Evolutionary conservation across 30 jellyfish, hydroid and myxozoan species (phyloP).

Genomic region (Sanderia malayensis): DNA sequence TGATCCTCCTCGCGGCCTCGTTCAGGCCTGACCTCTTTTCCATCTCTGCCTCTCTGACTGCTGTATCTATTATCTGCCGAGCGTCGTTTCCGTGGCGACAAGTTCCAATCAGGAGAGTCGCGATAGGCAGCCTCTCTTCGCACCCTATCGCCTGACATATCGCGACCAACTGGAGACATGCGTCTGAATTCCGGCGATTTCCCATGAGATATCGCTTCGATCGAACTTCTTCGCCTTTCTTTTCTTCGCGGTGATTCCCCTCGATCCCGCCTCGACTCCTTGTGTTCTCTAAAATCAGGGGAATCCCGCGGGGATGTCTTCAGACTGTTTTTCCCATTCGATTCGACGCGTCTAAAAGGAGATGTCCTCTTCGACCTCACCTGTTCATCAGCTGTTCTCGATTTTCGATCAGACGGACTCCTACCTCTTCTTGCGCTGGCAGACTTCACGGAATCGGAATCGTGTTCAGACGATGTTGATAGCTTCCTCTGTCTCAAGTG

Average conservation of each 20-base stretch:
- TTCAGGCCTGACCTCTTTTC: conserved; percentile 32
- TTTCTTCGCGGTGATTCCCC: conserved; percentile 53
- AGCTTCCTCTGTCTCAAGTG: conserved; percentile 2
- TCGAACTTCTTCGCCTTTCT: conserved; percentile 32
- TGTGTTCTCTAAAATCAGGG: conserved; percentile 52
- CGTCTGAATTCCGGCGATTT: conserved; percentile 64
- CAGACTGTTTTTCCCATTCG: conserved; percentile 27
- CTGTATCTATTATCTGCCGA: conserved; percentile 30
- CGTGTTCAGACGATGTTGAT: conserved; percentile 47
- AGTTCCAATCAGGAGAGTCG: conserved; percentile 40
- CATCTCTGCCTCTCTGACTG: conserved; percentile 43
- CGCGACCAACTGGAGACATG: conserved; percentile 32
- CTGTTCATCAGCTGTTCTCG: conserved; percentile 20
- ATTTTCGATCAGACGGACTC: conserved; percentile 38
- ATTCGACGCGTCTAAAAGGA: conserved; percentile 18
- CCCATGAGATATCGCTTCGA: conserved; percentile 13
- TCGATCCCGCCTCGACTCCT: conserved; percentile 10
- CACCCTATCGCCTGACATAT: conserved; percentile 16
- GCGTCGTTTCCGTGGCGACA: conserved; percentile 46
- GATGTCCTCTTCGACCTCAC: conserved; percentile 31
- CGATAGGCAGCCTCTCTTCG: conserved; percentile 34
- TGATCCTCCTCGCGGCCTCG: conserved; percentile 22
- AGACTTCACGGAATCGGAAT: conserved; percentile 13
- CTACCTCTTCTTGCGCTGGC: conserved; percentile 19
- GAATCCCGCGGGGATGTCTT: conserved; percentile 58